Percentiles rank a stretch among this genome's conserved stretches.
Evolutionary conservation across 92 coral and sea anemone genomes (phyloP).

Genomic region (Heteractis magnifica): DNA sequence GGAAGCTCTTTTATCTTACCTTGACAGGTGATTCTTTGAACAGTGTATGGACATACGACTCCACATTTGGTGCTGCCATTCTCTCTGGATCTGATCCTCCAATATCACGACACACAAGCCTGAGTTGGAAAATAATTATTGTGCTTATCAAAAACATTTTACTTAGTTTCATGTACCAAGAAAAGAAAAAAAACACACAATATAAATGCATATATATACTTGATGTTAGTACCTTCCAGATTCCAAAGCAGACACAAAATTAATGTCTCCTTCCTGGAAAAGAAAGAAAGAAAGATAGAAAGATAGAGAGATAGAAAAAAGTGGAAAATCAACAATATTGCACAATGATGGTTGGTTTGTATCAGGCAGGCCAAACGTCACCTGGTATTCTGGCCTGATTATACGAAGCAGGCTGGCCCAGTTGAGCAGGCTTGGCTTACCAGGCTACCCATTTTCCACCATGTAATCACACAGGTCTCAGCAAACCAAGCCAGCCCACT

Average conservation of each 20-base stretch:
- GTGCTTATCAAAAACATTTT: no score
- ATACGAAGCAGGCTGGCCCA: no score
- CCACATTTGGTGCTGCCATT: slow-evolving; percentile 86
- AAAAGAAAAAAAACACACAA: background rate
- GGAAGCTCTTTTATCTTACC: slow-evolving; percentile 34
- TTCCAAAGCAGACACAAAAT: slow-evolving; percentile 72
- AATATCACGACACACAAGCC: slow-evolving; percentile 87
- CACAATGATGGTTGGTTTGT: background rate
- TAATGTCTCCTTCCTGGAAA: slow-evolving; percentile 41
- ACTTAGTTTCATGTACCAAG: no score
- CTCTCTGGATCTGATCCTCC: slow-evolving; percentile 98
- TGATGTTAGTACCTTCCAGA: slow-evolving; percentile 70
- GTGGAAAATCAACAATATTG: background rate
- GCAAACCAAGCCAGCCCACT: no score
- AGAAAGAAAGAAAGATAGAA: background rate
- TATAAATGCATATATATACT: background rate
- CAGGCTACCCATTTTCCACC: no score
- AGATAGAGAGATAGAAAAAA: background rate
- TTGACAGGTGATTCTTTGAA: slow-evolving; percentile 68
- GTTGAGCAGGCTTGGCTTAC: no score
- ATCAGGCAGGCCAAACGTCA: no score
- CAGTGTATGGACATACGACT: slow-evolving; percentile 58
- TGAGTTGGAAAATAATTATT: background rate
- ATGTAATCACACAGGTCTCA: no score
- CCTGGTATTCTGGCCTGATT: no score